phyloP scores from a whole-genome alignment of 2,113 vertebrate species.

The Gopherus evgoodei region DNA sequence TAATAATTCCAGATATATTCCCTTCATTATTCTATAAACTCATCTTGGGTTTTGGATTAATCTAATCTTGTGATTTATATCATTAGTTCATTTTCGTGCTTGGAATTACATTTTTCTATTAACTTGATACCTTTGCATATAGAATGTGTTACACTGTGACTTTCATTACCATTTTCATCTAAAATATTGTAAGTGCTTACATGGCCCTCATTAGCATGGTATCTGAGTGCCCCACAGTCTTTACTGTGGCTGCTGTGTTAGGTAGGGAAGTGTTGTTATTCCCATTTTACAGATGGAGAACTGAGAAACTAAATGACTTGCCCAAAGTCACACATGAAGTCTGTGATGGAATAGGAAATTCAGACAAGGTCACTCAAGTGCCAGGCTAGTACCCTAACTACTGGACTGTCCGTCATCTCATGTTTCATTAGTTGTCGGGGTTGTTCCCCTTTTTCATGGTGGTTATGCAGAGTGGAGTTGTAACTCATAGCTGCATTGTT shows the following conservation, averaged over 20 bases:
- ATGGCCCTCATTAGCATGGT: neutral
- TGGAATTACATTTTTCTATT: neutral
- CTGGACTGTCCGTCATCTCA: neutral
- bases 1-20: neutral
- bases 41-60: neutral
- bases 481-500: neutral
- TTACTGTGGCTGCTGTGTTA: neutral
- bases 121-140: neutral
- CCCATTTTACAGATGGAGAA: neutral
- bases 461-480: neutral
- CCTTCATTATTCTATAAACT: neutral
- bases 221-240: neutral
- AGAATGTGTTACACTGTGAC: neutral
- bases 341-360: neutral
- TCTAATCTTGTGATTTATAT: neutral
- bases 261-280: neutral
- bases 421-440: neutral
- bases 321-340: neutral
- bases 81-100: neutral
- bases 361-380: neutral
- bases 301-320: neutral
- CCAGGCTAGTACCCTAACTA: neutral
- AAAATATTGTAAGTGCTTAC: neutral
- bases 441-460: neutral
- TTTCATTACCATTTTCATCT: no score